Conservation (phyloP, 2,797 vertebrate species). For the Tinamus major region DNA sequence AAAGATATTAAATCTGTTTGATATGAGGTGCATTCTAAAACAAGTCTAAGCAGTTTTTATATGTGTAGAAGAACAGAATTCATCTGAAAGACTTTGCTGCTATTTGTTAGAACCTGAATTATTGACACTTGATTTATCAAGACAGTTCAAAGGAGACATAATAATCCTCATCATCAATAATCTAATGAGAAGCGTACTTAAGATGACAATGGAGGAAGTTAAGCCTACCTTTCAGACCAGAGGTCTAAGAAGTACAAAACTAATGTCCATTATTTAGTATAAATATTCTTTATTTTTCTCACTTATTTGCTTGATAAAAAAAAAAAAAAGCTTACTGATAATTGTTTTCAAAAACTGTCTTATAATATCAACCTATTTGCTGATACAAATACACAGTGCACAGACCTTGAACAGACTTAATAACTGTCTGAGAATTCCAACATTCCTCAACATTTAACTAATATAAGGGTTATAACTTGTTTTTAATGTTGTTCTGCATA, state of each 20-base stretch:
- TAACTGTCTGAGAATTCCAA: neutral
- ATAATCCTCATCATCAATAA: neutral
- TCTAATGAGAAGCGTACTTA: neutral
- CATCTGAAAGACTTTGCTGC: fast-evolving
- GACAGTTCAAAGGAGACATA: neutral
- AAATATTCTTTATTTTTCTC: neutral
- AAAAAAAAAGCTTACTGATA: too few species aligned
- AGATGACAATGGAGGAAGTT: neutral
- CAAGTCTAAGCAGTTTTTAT: neutral
- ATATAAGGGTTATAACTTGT: fast-evolving
- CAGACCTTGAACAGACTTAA: neutral
- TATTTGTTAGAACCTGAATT: neutral
- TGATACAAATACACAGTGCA: fast-evolving
- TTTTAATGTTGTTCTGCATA: neutral
- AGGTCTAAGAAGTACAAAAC: neutral
- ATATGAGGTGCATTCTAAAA: neutral
- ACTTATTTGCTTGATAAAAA: neutral
- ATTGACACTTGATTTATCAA: neutral
- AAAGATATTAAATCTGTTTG: conserved; percentile 8
- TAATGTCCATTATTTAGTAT: neutral
- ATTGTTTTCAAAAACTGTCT: neutral
- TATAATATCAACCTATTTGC: neutral
- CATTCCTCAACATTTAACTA: neutral
- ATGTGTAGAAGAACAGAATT: neutral
- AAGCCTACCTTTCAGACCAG: neutral